Conservation (phyloP, 2,113 vertebrate genomes). For the Melierax canorus region DNA sequence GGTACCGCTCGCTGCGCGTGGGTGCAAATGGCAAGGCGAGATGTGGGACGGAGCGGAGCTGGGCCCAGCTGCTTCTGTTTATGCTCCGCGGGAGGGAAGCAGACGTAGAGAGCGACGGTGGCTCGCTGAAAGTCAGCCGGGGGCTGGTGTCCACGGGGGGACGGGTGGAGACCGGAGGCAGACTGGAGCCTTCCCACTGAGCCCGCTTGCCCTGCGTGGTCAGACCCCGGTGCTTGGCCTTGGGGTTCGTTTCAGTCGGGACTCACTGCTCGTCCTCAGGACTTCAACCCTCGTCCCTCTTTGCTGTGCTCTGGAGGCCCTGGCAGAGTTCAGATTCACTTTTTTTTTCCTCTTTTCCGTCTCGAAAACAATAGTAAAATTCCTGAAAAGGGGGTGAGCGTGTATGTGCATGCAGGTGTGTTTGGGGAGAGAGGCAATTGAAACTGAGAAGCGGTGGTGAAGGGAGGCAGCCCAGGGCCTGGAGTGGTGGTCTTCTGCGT, state of each 20-base stretch:
- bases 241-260: fast-evolving
- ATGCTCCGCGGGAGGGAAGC: not conserved
- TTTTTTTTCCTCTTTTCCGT: not conserved
- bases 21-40: conserved; percentile 38
- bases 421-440: not conserved
- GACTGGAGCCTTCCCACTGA: not conserved
- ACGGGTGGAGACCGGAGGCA: not conserved
- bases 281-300: not conserved
- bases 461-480: not conserved
- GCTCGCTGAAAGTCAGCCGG: not conserved
- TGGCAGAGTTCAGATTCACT: not conserved
- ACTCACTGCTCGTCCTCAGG: not conserved
- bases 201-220: fast-evolving
- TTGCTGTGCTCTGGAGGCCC: not conserved
- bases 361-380: conserved; percentile 24
- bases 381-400: not conserved
- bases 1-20: conserved; percentile 13
- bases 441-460: not conserved
- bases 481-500: fast-evolving
- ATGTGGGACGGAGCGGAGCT: conserved; percentile 48
- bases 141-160: not conserved
- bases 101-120: not conserved
- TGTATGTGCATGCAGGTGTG: not conserved
- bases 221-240: fast-evolving
- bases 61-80: conserved; percentile 53